These are phyloP conservation scores for Ondatra zibethicus DNA, from an alignment of 2,113 vertebrate species.

Conservation along the genomic window DNA sequence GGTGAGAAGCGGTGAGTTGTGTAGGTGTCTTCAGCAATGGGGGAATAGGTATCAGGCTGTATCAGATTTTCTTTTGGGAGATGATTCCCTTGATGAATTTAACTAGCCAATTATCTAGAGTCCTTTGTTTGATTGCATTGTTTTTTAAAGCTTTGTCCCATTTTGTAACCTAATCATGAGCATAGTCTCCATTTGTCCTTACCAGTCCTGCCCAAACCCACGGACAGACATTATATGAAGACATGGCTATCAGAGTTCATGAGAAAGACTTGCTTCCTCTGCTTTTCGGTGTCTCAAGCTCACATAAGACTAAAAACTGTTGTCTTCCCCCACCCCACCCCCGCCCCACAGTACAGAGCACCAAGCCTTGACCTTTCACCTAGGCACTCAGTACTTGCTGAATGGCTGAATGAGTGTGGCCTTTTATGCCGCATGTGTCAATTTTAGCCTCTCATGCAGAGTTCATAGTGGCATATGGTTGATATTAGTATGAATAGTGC, in stretches of 20 bases:
- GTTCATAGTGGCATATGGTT: neutral
- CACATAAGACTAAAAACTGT: neutral
- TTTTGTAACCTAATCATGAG: neutral
- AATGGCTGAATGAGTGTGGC: neutral
- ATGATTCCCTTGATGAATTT: neutral
- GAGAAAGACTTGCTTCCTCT: neutral
- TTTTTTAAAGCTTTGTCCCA: neutral
- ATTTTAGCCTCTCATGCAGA: neutral
- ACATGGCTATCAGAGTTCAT: neutral
- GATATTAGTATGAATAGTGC: slow-evolving; percentile 1
- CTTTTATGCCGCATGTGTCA: neutral
- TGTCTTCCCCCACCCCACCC: neutral
- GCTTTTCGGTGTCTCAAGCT: neutral
- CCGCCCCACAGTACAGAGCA: neutral
- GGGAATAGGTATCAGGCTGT: neutral
- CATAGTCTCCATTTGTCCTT: neutral
- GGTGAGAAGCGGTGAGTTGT: neutral
- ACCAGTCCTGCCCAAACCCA: neutral
- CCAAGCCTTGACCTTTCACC: neutral
- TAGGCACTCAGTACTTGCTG: neutral
- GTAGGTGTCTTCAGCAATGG: neutral
- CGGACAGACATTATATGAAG: too few relatives aligned
- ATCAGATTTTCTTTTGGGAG: neutral
- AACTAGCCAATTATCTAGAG: neutral
- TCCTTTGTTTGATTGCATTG: neutral